Conservation (phyloP, 2,113 vertebrate species). For the Amphiprion ocellaris region DNA sequence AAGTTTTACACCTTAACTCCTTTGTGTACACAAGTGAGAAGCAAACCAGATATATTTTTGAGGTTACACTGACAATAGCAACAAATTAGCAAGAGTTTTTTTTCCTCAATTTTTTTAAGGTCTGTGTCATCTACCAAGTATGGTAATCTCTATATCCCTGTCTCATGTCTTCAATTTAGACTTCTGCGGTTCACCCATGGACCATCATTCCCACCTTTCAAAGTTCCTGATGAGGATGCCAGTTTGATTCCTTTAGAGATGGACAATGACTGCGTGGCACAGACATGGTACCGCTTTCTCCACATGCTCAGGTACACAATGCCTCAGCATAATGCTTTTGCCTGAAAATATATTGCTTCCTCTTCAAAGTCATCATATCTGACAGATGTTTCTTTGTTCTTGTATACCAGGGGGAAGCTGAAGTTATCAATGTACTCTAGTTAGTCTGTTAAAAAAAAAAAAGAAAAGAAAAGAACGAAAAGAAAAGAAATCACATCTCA, state of each 20-base stretch:
- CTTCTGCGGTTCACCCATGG: conserved; percentile 94
- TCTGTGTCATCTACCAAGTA: background rate
- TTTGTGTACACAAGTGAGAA: background rate
- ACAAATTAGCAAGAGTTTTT: background rate
- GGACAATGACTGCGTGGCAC: conserved; percentile 95
- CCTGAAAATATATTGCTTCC: background rate
- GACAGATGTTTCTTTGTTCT: conserved; percentile 8
- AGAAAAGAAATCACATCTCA: too few relatives aligned
- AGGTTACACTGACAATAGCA: background rate
- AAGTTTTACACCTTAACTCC: background rate
- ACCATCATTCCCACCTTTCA: conserved; percentile 94
- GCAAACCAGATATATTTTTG: background rate
- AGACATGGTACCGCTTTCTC: conserved; percentile 98
- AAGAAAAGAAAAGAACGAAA: too few relatives aligned
- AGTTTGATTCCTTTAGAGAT: conserved; percentile 94
- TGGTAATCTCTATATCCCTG: background rate
- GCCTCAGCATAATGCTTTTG: background rate
- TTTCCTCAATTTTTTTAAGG: background rate
- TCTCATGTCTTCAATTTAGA: conserved; percentile 77
- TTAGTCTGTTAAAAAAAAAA: background rate
- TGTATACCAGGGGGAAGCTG: background rate
- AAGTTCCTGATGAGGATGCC: conserved; percentile 95
- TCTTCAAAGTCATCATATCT: background rate
- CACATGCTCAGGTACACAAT: conserved; percentile 93
- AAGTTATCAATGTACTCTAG: background rate